Evolutionary conservation across 2,888 invertebrate genomes (phyloP), one percentile per base, ranked within the genome.

Genomic region (Meganola albula): DNA sequence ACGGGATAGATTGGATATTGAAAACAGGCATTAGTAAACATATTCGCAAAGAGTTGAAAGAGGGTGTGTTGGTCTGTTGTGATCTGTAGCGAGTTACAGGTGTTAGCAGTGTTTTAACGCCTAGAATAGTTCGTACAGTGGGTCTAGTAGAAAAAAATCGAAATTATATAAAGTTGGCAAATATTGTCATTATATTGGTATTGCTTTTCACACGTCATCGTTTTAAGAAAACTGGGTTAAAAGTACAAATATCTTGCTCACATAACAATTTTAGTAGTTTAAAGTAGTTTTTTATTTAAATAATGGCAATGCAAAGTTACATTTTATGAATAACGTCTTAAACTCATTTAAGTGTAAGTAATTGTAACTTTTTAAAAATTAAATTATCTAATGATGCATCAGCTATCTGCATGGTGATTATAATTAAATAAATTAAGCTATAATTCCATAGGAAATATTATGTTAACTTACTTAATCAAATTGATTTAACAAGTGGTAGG

Each of bases 201-300:
- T n/a, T n/a, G 65, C 65, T 67, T 65, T 58, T 47, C 44, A 45
- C 36, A 44, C 47, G 38, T 44, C 60, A 63, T 63, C 61, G 63
- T 59, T 58, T 45, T 54, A 58, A 46, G 52, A 58, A 63, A 61
- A 59, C 64, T 58, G 52, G 46, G 53, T 68, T 74, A 83, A n/a
- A 78, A 83, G 84, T 84, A 84, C 83, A 84, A 83, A 84, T 71
- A 64, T 60, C 62, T 78, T 83, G 84, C 84, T 84, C 83, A 83
- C 50, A 71, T 78, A 77, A 77, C 79, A 74, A 68, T 67, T 68
- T 66, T 76, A 77, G 71, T 74, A 55, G 53, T 57, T 64, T 53
- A 70, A 66, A 66, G 69, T 60, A 63, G 69, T 55, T 64, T 53
- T 70, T 5, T 66, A 67, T 61, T 65, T 64, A 55, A 56, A 59